Conservation (phyloP, 2,113 vertebrate genomes). For the Dicentrarchus labrax region DNA sequence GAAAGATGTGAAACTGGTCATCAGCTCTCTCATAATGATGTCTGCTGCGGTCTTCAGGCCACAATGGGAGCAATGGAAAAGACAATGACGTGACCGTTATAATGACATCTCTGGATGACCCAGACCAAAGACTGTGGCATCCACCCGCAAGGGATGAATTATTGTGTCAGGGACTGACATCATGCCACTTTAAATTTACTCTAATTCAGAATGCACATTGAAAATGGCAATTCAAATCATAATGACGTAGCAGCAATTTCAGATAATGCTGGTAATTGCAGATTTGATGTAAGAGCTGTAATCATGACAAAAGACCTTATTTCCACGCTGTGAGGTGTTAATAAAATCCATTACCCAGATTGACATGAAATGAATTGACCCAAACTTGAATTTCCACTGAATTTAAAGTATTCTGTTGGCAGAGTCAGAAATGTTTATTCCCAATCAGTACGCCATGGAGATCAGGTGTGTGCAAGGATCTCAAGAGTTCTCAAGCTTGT, state of each 20-base stretch:
- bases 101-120: conserved; percentile 30
- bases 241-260: conserved; percentile 29
- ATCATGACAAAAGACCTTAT: conserved; percentile 24
- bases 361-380: not conserved
- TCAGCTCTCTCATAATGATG: conserved; percentile 37
- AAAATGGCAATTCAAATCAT: conserved; percentile 2
- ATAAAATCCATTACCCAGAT: not conserved
- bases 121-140: conserved; percentile 4
- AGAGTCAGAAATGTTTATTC: not conserved
- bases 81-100: not conserved
- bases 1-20: conserved; percentile 45
- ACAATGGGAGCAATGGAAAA: conserved; percentile 26
- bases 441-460: not conserved
- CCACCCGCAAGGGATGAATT: conserved; percentile 4
- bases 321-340: not conserved
- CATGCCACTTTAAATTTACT: conserved; percentile 38
- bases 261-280: conserved; percentile 6
- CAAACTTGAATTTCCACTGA: not conserved
- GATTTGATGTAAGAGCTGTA: conserved; percentile 15
- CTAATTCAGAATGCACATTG: conserved; percentile 18
- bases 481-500: conserved; percentile 21
- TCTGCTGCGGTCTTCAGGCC: conserved; percentile 20
- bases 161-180: not conserved
- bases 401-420: not conserved
- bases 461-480: not conserved